These are phyloP conservation scores for Tigriopus californicus DNA, from an alignment of 2,888 invertebrate genomes.

Conservation along the genomic window DNA sequence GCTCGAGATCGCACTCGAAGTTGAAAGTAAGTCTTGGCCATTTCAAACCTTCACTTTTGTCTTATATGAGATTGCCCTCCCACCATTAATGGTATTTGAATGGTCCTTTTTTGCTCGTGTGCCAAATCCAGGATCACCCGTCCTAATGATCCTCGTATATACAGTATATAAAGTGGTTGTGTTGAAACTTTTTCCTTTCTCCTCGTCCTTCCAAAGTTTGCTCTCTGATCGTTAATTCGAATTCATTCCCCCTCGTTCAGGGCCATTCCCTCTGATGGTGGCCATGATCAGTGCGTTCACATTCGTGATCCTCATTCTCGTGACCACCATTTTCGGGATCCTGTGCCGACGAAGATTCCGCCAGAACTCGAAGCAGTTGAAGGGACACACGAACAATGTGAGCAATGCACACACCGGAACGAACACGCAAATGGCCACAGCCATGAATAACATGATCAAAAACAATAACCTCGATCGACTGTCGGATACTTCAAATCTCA, in stretches of 20 bases:
- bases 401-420: no score
- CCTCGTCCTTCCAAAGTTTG: neutral
- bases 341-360: neutral
- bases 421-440: neutral
- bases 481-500: neutral
- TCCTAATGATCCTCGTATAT: neutral
- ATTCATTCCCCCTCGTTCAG: neutral
- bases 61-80: neutral
- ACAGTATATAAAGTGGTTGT: neutral
- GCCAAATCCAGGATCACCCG: neutral
- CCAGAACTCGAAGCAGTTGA: neutral
- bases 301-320: slow-evolving; percentile 1
- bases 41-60: neutral
- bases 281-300: neutral
- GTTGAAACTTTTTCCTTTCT: neutral
- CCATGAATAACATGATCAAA: neutral
- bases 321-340: neutral
- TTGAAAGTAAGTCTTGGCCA: neutral
- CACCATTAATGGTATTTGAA: neutral
- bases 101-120: neutral
- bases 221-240: neutral
- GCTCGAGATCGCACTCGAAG: slow-evolving; percentile 7
- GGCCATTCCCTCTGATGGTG: slow-evolving; percentile 3
- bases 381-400: neutral
- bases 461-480: neutral